Base-by-base conservation (phyloP, 2,797 vertebrate species). In the Myotis myotis region DNA sequence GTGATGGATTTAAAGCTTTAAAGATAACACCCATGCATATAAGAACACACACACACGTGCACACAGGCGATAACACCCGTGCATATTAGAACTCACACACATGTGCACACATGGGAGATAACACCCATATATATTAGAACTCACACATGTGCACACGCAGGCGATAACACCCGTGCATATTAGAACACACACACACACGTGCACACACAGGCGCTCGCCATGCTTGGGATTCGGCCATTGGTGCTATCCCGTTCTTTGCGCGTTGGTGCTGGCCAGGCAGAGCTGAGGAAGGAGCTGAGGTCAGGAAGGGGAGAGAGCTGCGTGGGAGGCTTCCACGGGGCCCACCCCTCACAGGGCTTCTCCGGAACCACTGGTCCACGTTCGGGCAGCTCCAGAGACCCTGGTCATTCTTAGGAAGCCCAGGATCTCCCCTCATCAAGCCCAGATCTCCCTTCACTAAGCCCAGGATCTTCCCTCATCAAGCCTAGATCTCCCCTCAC, bases 301-400 rank as follows among this genome's bases (percentile, higher is more conserved):
- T 25, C 28, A 4, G 55, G 60, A 53, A 64, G 28, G 23, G 70
- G 17, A 23, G 25, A 75, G 57, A 33, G 8, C 13, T 4, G 6
- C 4, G 3, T 2, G 47, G 23, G 47, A 11, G 11, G 36, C 23
- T 72, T 57, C 30, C 6, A 13, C 1, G 9, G 28, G 19, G 16
- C 4, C n/a, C 57, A 17, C 1, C 2, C 2, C 30, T 64, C 20
- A 8, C 11, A 55, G 30, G 0, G 0, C 4, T 44, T 16, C 16
- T 78, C 8, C 1, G 15, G 13, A 9, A 55, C 44, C 15, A 36
- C 28, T 4, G 30, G 11, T 23, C 84, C 44, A 6, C 3, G 7
- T 10, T 36, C 13, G 10, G 20, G 57, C 13, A 51, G 20, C 57
- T 38, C 57, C n/a, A 57, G 66, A 33, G 38, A 44, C 49, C 15